These are phyloP conservation scores for Drosophila pandora DNA, from an alignment of 1,140 invertebrate species.

Conservation along the genomic window DNA sequence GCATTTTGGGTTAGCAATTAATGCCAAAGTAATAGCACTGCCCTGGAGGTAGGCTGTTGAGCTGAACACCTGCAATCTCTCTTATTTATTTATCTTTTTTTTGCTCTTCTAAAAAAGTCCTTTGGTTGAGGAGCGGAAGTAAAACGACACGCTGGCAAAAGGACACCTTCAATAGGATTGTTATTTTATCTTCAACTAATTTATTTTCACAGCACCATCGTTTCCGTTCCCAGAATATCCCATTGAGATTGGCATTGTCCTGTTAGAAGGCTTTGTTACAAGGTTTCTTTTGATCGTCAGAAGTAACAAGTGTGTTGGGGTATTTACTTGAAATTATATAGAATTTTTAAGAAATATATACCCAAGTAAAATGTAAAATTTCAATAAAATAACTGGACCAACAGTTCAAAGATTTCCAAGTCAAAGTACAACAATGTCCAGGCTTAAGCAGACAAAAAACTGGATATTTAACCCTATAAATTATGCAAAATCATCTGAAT, in stretches of 20 bases:
- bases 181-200: slow-evolving; percentile 42
- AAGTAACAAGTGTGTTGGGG: slow-evolving; percentile 20
- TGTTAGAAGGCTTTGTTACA: background rate
- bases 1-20: slow-evolving; percentile 31
- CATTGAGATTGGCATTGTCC: slow-evolving; percentile 51
- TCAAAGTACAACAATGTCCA: slow-evolving; percentile 3
- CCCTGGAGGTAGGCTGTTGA: slow-evolving; percentile 1
- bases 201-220: slow-evolving; percentile 57
- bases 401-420: slow-evolving; percentile 8
- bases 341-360: too few species aligned
- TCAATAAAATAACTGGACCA: slow-evolving; percentile 4
- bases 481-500: slow-evolving; percentile 45
- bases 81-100: slow-evolving; percentile 2
- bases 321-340: too few species aligned
- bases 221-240: slow-evolving; percentile 65
- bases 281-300: background rate
- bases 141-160: slow-evolving; percentile 67
- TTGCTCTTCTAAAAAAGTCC: background rate
- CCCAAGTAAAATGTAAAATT: too few species aligned
- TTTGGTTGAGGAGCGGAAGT: slow-evolving; percentile 49
- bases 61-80: slow-evolving; percentile 39
- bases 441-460: slow-evolving; percentile 1
- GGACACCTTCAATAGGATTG: slow-evolving; percentile 33
- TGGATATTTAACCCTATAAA: slow-evolving; percentile 8
- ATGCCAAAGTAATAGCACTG: slow-evolving; percentile 29